A percentile compares a stretch with the other conserved stretches of the same genome.
Conservation (phyloP, 1,140 invertebrate genomes). For the Ostrea denselamellosa region DNA sequence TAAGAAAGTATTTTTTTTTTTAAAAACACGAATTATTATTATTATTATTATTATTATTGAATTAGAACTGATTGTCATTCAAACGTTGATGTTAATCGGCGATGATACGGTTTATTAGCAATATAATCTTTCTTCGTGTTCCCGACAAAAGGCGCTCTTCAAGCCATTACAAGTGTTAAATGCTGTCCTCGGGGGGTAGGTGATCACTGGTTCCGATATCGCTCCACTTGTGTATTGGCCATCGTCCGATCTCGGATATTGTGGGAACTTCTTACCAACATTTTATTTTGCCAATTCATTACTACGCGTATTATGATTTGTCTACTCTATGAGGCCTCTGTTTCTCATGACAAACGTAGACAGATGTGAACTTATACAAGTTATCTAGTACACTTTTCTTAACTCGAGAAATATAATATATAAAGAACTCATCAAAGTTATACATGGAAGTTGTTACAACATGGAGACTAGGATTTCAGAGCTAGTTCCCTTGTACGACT, state of each 20-base stretch:
- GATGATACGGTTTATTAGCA: background rate
- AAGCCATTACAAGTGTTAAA: constrained; percentile 33
- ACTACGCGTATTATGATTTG: background rate
- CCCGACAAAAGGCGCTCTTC: background rate
- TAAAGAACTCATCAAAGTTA: background rate
- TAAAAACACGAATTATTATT: too few relatives aligned
- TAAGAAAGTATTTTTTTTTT: too few relatives aligned
- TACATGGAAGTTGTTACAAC: background rate
- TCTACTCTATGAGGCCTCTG: background rate
- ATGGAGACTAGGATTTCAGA: background rate
- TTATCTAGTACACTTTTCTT: background rate
- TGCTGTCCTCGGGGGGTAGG: constrained; percentile 16
- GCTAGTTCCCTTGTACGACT: background rate
- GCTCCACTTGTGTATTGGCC: background rate
- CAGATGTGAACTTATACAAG: background rate
- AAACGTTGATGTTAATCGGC: background rate
- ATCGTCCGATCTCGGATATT: constrained; percentile 10
- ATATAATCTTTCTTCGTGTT: background rate
- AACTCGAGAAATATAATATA: background rate
- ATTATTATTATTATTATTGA: too few relatives aligned
- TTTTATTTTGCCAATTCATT: constrained; percentile 17
- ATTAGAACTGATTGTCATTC: background rate
- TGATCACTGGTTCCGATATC: background rate
- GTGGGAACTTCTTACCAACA: constrained; percentile 29
- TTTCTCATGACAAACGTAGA: background rate